Evolutionary conservation across 1,140 invertebrate genomes (phyloP), one percentile per base, ranked within the genome.

Genomic region (Drosophila erecta): DNA sequence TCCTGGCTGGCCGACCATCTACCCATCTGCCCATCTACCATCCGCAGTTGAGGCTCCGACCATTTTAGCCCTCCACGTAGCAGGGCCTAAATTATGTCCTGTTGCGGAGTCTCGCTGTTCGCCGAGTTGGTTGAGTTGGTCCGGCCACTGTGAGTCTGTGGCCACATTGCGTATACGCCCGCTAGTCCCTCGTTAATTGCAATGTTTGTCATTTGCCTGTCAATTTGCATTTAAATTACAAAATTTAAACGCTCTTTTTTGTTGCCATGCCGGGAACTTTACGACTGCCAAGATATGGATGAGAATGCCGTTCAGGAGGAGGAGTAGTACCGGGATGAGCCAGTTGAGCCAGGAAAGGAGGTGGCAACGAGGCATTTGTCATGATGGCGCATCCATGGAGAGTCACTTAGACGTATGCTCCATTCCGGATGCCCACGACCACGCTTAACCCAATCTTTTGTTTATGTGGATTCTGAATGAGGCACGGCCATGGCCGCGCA

Each of bases 201-300:
- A 89, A 87, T 89, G 84, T 73, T 89, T 89, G 79, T 87, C 83
- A 83, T 87, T 87, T 83, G 79, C 83, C 64, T 80, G 80, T 84
- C 84, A 89, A 89, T 89, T 89, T 89, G 84, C 84, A 89, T 89
- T 89, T 89, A 89, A 89, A 89, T 89, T 89, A 89, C 84, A 89
- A 89, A 89, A 84, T 89, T 89, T 89, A 89, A 89, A 80, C 76
- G 79, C 17, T 76, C 64, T 60, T 76, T 77, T 69, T 71, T 67
- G 64, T 70, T 49, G 51, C 67, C 71, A 69, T 41, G 20, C n/a
- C 51, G 38, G 67, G 14, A 70, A 71, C 67, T 71, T 71, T 70
- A 71, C 67, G 67, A 70, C 67, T 71, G 65, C 65, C 51, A 70
- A 71, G 67, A 71, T 70, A 70, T 71, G 37, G 65, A 66, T 35